Conservation (phyloP, 1,140 invertebrate genomes). For the Brachionus rotundiformis region DNA sequence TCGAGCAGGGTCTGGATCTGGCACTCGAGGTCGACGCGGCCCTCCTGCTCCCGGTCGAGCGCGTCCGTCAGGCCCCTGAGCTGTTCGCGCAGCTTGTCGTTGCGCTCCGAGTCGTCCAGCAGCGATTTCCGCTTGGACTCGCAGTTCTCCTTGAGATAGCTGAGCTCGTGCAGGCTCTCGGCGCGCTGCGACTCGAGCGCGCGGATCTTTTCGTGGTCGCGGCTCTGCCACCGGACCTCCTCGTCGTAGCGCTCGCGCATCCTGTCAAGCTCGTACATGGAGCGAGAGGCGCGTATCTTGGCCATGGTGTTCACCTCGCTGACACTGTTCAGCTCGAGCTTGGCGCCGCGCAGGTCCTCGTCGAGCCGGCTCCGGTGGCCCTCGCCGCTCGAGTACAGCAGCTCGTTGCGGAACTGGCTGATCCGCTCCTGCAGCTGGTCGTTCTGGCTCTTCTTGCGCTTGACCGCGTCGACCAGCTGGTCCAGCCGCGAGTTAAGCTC, state of each 20-base stretch:
- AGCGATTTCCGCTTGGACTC: slow-evolving; percentile 3
- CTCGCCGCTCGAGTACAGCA: not conserved
- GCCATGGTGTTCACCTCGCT: slow-evolving; percentile 43
- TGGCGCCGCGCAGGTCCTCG: not conserved
- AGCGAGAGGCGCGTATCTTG: slow-evolving; percentile 24
- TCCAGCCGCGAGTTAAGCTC: slow-evolving; percentile 38
- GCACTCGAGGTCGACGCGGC: slow-evolving; percentile 34
- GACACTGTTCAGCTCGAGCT: not conserved
- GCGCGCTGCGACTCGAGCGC: slow-evolving; percentile 17
- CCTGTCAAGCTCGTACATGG: slow-evolving; percentile 47
- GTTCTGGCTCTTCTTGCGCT: slow-evolving; percentile 32
- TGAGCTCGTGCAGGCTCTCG: slow-evolving; percentile 47
- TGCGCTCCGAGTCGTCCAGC: slow-evolving; percentile 6
- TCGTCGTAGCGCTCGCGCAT: slow-evolving; percentile 22
- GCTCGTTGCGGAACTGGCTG: slow-evolving; percentile 19
- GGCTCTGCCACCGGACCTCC: slow-evolving; percentile 18
- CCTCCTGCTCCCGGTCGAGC: slow-evolving; percentile 25
- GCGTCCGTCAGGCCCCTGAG: not conserved
- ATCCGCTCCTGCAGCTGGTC: slow-evolving; percentile 30
- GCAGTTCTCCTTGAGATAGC: slow-evolving; percentile 38
- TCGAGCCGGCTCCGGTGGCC: not conserved
- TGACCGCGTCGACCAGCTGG: slow-evolving; percentile 38
- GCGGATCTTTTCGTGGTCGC: slow-evolving; percentile 39
- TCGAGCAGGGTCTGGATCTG: slow-evolving; percentile 44
- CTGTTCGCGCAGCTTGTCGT: slow-evolving; percentile 16